phyloP scores from a whole-genome alignment of 2,113 vertebrate genomes.

The Ginglymostoma cirratum region DNA sequence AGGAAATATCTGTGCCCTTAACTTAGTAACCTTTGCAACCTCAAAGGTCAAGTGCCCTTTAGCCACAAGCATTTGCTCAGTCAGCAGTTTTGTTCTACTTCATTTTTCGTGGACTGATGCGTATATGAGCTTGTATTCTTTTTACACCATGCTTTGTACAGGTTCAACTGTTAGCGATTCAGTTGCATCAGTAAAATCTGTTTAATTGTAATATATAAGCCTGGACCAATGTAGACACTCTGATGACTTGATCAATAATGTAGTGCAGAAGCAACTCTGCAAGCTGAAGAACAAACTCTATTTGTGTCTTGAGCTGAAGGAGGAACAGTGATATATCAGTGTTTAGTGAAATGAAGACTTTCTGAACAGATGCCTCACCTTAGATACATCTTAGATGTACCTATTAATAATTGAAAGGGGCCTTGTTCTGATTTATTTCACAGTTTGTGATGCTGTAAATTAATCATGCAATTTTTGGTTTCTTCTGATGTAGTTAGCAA shows the following conservation, averaged over 20 bases:
- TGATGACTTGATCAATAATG: neutral
- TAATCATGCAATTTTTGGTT: neutral
- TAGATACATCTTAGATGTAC: neutral
- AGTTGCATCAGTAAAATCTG: neutral
- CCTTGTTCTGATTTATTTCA: neutral
- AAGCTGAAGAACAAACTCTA: neutral
- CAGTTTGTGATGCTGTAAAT: neutral
- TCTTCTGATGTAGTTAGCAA: neutral
- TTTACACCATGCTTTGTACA: too few species aligned
- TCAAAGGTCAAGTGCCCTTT: too few species aligned
- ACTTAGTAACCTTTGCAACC: too few species aligned
- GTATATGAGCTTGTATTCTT: too few species aligned
- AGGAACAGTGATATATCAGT: neutral
- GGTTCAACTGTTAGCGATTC: too few species aligned
- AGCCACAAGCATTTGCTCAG: too few species aligned
- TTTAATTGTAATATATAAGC: neutral
- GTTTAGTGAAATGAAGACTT: neutral
- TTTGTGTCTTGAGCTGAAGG: neutral
- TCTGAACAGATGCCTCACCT: neutral
- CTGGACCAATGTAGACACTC: too few species aligned
- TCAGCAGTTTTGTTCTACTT: too few species aligned
- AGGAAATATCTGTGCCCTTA: too few species aligned
- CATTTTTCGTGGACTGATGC: too few species aligned
- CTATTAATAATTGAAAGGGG: neutral
- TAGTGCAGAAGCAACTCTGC: neutral